phyloP scores from a whole-genome alignment of 1,140 invertebrate genomes.

The Ctenoplectra terminalis region DNA sequence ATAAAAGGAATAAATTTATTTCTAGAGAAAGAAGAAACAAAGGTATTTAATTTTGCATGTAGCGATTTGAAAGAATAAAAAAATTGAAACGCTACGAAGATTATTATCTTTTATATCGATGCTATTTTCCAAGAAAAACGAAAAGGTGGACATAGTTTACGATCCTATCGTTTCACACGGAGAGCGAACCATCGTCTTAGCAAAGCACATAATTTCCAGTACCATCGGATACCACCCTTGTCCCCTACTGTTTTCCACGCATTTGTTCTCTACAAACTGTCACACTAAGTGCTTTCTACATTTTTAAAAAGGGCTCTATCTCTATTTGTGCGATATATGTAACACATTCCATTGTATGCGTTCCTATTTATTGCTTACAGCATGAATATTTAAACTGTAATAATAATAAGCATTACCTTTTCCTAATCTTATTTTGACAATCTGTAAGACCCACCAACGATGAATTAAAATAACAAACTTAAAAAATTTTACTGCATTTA shows the following conservation, averaged over 20 bases:
- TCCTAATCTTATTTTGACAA: too few relatives aligned
- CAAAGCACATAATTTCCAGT: slow-evolving; percentile 52
- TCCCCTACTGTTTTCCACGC: slow-evolving; percentile 56
- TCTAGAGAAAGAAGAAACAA: too few relatives aligned
- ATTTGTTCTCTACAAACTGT: slow-evolving; percentile 20
- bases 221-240: slow-evolving; percentile 33
- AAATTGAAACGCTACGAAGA: background rate
- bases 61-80: background rate
- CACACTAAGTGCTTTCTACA: background rate
- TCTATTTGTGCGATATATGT: background rate
- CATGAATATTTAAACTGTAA: background rate
- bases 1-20: too few relatives aligned
- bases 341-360: background rate
- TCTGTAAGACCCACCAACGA: background rate
- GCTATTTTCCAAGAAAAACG: slow-evolving; percentile 16
- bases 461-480: background rate
- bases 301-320: background rate
- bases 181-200: slow-evolving; percentile 25
- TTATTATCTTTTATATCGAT: slow-evolving; percentile 36
- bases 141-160: slow-evolving; percentile 30
- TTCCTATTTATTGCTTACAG: background rate
- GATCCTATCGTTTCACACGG: slow-evolving; percentile 48
- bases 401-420: background rate
- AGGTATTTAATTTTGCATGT: too few relatives aligned
- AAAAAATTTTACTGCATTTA: too few relatives aligned